phyloP scores from a whole-genome alignment of 23 tunicate genomes.

The Clavelina lepadiformis region DNA sequence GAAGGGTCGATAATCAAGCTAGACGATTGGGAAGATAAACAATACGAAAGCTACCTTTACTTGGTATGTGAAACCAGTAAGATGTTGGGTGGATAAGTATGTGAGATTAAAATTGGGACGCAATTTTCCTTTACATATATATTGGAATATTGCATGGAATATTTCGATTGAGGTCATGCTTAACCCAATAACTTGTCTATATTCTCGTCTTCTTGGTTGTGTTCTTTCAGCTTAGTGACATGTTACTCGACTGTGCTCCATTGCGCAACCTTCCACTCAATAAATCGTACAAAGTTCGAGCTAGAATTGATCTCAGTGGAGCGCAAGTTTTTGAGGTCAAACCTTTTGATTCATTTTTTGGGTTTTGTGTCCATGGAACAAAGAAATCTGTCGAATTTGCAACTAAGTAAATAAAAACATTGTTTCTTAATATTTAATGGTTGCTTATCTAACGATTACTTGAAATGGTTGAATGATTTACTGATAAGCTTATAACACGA shows the following conservation, averaged over 20 bases:
- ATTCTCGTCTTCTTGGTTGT: too few relatives aligned
- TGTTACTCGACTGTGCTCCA: constrained; percentile 58
- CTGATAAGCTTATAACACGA: too few relatives aligned
- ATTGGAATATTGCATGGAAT: too few relatives aligned
- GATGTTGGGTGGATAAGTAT: too few relatives aligned
- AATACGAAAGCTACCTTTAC: constrained; percentile 77
- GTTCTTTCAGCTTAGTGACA: constrained; percentile 93
- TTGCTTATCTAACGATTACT: too few relatives aligned
- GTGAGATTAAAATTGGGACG: too few relatives aligned
- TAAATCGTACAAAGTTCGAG: constrained; percentile 55
- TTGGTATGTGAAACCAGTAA: constrained; percentile 50
- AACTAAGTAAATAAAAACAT: constrained; percentile 33
- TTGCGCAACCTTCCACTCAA: constrained; percentile 34
- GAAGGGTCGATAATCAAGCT: constrained; percentile 82
- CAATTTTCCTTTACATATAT: too few relatives aligned
- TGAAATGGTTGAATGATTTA: too few relatives aligned
- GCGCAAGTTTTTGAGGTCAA: constrained; percentile 41
- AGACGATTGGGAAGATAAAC: constrained; percentile 81
- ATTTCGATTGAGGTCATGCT: too few relatives aligned
- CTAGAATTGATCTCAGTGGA: constrained; percentile 58
- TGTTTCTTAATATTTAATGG: too few relatives aligned
- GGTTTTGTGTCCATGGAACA: constrained; percentile 49
- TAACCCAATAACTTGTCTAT: too few relatives aligned
- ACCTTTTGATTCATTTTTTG: constrained; percentile 27
- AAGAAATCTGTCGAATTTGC: constrained; percentile 69